These are phyloP conservation scores for Camelus dromedarius DNA, from an alignment of 2,113 vertebrate species.

Conservation along the genomic window DNA sequence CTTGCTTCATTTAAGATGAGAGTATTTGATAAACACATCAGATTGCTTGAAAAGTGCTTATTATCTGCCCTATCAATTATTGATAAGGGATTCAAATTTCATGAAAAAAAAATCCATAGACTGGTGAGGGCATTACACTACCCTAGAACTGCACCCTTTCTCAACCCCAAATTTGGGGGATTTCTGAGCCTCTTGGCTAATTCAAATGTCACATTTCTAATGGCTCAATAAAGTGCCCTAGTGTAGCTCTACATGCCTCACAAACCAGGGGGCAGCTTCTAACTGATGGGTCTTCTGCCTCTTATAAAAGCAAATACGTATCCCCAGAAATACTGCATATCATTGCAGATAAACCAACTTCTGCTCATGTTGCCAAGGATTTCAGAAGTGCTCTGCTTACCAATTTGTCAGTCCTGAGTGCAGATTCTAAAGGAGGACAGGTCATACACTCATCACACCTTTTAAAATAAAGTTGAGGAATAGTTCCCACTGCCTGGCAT, in stretches of 20 bases:
- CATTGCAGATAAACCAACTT: not conserved
- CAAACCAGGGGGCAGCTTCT: not conserved
- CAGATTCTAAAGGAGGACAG: constrained; percentile 19
- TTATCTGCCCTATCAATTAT: not conserved
- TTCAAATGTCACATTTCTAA: constrained; percentile 16
- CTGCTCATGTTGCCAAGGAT: not conserved
- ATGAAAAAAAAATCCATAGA: not conserved
- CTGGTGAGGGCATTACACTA: not conserved
- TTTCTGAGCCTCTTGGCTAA: not conserved
- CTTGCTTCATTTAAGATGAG: constrained; percentile 46
- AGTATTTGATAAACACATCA: constrained; percentile 30
- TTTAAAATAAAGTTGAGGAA: constrained; percentile 46
- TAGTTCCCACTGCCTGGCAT: not conserved
- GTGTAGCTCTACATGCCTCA: not conserved
- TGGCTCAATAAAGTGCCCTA: not conserved
- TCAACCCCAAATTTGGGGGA: not conserved
- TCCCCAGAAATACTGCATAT: not conserved
- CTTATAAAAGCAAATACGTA: constrained; percentile 22
- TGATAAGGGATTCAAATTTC: constrained; percentile 51
- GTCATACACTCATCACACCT: not conserved
- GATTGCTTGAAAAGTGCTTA: constrained; percentile 43
- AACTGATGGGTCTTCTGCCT: not conserved
- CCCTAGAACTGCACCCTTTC: not conserved
- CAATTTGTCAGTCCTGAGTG: not conserved
- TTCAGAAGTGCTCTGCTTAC: not conserved